phyloP scores from a whole-genome alignment of 2,888 invertebrate species.

The Drosophila austrosaltans region DNA sequence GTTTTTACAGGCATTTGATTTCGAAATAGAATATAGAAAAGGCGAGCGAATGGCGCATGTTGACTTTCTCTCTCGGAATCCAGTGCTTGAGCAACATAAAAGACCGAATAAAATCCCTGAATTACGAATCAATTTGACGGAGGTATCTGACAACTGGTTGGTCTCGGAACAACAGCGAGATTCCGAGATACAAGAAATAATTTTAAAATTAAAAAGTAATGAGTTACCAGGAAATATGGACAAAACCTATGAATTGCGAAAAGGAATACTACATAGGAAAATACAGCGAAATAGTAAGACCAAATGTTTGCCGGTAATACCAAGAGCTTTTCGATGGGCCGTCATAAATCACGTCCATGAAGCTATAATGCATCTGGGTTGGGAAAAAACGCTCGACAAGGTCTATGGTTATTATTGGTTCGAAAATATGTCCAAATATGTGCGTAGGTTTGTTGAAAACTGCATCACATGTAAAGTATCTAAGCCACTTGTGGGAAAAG shows the following conservation, averaged over 20 bases:
- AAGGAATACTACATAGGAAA: slow-evolving; percentile 1
- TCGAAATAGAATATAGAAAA: neutral
- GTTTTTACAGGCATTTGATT: neutral
- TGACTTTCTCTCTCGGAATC: neutral
- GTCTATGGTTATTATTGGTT: too few species aligned
- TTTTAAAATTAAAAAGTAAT: neutral
- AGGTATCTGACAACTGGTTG: slow-evolving; percentile 4
- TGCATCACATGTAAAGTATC: slow-evolving; percentile 1
- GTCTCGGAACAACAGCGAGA: slow-evolving; percentile 2
- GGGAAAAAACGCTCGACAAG: too few species aligned
- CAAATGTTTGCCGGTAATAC: neutral
- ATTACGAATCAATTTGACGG: too few species aligned
- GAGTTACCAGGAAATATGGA: neutral
- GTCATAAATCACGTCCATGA: neutral
- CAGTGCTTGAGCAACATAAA: too few species aligned
- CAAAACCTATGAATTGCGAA: slow-evolving; percentile 2
- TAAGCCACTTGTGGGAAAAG: neutral
- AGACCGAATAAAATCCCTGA: too few species aligned
- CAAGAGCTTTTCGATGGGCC: slow-evolving; percentile 2
- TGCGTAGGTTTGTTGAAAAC: neutral
- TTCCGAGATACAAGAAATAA: neutral
- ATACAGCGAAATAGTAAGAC: slow-evolving; percentile 5
- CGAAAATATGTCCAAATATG: too few species aligned
- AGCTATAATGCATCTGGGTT: neutral
- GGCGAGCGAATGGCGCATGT: neutral